Conservation (phyloP, 2,888 invertebrate genomes). For the Bellardia pandia region DNA sequence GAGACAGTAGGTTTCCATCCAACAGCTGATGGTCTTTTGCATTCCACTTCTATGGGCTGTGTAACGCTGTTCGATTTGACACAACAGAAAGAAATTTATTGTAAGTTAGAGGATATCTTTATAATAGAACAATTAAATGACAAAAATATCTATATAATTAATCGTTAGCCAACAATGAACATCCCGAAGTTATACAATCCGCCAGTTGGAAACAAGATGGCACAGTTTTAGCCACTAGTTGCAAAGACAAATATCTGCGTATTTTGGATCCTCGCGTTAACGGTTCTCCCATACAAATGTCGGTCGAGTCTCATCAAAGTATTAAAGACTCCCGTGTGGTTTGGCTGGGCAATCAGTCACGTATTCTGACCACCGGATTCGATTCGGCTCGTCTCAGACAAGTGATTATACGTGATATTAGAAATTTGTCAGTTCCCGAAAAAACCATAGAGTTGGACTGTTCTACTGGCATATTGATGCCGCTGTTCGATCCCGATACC, state of each 20-base stretch:
- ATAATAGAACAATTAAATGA: not conserved
- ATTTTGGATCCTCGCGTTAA: constrained; percentile 91
- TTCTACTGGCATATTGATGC: constrained; percentile 95
- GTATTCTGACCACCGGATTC: constrained; percentile 95
- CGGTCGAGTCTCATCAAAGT: constrained; percentile 92
- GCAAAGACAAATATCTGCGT: constrained; percentile 95
- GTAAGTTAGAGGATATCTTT: constrained; percentile 84
- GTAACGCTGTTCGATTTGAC: constrained; percentile 94
- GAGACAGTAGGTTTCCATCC: constrained; percentile 97
- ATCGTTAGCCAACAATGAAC: constrained; percentile 87
- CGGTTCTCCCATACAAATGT: constrained; percentile 86
- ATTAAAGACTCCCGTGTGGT: constrained; percentile 96
- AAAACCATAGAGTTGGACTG: constrained; percentile 93
- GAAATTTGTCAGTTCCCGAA: constrained; percentile 91
- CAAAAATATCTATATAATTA: not conserved
- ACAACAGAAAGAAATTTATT: constrained; percentile 91
- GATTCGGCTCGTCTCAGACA: constrained; percentile 94
- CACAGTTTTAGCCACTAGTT: constrained; percentile 90
- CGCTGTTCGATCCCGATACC: constrained; percentile 96
- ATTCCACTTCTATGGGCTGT: constrained; percentile 92
- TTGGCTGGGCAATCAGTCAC: constrained; percentile 94
- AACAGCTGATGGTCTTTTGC: constrained; percentile 93
- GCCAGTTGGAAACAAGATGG: constrained; percentile 96
- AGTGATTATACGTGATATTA: constrained; percentile 93
- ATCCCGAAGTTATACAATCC: constrained; percentile 94